These are phyloP conservation scores for Geotrypetes seraphini DNA, from an alignment of 2,797 vertebrate species.

Conservation along the genomic window DNA sequence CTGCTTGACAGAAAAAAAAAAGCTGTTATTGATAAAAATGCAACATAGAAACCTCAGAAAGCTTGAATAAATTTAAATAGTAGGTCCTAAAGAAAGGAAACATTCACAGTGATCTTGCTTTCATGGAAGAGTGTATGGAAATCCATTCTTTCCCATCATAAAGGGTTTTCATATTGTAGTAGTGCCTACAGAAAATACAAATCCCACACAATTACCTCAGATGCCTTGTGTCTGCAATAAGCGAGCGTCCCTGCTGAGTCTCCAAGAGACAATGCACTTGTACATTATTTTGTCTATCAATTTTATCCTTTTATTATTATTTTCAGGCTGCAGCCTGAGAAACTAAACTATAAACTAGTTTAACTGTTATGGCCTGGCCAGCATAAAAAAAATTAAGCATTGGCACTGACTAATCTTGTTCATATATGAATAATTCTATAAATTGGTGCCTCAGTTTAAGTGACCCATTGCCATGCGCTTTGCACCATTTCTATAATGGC, in stretches of 20 bases:
- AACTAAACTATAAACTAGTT: no score
- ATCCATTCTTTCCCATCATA: slow-evolving; percentile 5
- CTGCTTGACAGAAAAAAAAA: slow-evolving; percentile 10
- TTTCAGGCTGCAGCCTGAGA: no score
- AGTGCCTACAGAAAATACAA: slow-evolving; percentile 10
- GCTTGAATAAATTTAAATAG: slow-evolving; percentile 5
- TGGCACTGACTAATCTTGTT: no score
- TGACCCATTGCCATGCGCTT: no score
- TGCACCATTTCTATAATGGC: no score
- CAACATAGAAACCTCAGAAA: slow-evolving; percentile 10
- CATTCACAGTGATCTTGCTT: not conserved
- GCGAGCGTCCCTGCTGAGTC: slow-evolving; percentile 14
- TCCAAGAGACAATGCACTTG: not conserved
- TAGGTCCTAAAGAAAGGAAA: not conserved
- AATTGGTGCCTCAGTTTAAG: no score
- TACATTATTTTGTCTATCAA: not conserved
- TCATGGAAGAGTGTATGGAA: not conserved
- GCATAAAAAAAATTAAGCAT: no score
- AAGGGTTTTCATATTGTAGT: slow-evolving; percentile 14
- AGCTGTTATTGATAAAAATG: slow-evolving; percentile 11
- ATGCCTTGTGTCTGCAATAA: slow-evolving; percentile 10
- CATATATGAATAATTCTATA: no score
- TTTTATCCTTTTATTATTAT: slow-evolving; percentile 9
- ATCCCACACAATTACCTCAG: slow-evolving; percentile 5
- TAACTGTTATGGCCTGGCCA: no score